Percentiles rank a stretch among this genome's conserved stretches.
phyloP scores from a whole-genome alignment of 2,113 vertebrate genomes.

The Odontesthes bonariensis region DNA sequence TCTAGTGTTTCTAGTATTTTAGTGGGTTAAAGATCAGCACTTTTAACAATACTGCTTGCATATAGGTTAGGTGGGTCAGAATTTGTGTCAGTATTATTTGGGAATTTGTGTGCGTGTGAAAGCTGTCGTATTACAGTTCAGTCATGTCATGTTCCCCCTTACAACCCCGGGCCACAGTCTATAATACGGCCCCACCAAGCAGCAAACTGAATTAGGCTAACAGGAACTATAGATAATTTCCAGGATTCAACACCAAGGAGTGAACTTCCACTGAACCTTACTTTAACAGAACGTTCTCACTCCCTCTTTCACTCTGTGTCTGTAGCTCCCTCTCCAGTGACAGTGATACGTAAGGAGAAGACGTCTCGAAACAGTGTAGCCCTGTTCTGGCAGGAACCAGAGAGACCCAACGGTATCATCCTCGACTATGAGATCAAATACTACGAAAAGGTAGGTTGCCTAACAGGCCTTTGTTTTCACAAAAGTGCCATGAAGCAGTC shows the following conservation, averaged over 20 bases:
- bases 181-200: slow-evolving; percentile 49
- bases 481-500: not conserved
- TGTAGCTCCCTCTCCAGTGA: slow-evolving; percentile 93
- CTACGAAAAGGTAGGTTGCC: slow-evolving; percentile 94
- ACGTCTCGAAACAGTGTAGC: slow-evolving; percentile 94
- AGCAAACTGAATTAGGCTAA: slow-evolving; percentile 74
- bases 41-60: not conserved
- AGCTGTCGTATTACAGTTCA: slow-evolving; percentile 12
- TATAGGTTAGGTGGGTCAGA: not conserved
- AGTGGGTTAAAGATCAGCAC: not conserved
- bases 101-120: not conserved
- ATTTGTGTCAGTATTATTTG: not conserved
- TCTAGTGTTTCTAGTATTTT: not conserved
- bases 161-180: slow-evolving; percentile 17
- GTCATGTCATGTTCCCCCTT: slow-evolving; percentile 7
- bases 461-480: not conserved
- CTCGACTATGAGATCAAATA: slow-evolving; percentile 99
- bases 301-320: slow-evolving; percentile 28
- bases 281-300: slow-evolving; percentile 30
- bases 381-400: slow-evolving; percentile 95
- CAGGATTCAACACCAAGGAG: slow-evolving; percentile 66
- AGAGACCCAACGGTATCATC: slow-evolving; percentile 97
- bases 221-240: slow-evolving; percentile 69
- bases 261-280: slow-evolving; percentile 79
- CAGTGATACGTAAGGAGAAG: slow-evolving; percentile 92